Conservation (phyloP, 2,113 vertebrate genomes). For the Ranitomeya imitator region DNA sequence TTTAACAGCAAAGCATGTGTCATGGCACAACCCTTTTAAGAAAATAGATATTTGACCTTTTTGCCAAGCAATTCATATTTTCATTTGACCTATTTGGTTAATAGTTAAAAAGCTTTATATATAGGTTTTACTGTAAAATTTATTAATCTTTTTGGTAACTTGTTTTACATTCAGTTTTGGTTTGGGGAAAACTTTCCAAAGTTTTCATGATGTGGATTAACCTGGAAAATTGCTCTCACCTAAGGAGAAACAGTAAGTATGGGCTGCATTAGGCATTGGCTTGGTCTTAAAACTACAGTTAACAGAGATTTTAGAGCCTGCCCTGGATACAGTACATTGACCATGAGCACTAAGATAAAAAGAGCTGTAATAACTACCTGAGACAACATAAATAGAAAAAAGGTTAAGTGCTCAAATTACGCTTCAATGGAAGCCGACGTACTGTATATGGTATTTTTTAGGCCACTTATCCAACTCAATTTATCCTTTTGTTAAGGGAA, state of each 20-base stretch:
- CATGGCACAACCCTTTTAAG: too few relatives aligned
- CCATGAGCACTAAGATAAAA: neutral
- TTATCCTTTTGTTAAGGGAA: slow-evolving; percentile 20
- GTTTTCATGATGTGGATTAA: neutral
- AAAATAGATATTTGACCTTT: too few relatives aligned
- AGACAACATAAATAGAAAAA: slow-evolving; percentile 33
- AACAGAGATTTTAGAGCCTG: neutral
- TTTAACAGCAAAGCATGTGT: too few relatives aligned
- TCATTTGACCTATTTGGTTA: too few relatives aligned
- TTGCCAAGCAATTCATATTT: too few relatives aligned
- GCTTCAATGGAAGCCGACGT: slow-evolving; percentile 7
- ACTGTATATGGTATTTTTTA: slow-evolving; percentile 27
- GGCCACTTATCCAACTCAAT: slow-evolving; percentile 15
- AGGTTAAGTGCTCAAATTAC: slow-evolving; percentile 30
- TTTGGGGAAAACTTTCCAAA: neutral
- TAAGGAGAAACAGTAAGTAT: neutral
- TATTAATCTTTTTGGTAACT: too few relatives aligned
- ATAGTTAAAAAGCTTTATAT: too few relatives aligned
- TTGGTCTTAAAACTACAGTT: neutral
- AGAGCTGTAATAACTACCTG: slow-evolving; percentile 10
- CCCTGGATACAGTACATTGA: slow-evolving; percentile 20
- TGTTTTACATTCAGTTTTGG: neutral
- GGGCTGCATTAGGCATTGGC: neutral
- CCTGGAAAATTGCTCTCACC: neutral
- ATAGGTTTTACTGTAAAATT: too few relatives aligned